These are phyloP conservation scores for Cataglyphis albicans DNA, from an alignment of 2,888 invertebrate species.

Conservation along the genomic window DNA sequence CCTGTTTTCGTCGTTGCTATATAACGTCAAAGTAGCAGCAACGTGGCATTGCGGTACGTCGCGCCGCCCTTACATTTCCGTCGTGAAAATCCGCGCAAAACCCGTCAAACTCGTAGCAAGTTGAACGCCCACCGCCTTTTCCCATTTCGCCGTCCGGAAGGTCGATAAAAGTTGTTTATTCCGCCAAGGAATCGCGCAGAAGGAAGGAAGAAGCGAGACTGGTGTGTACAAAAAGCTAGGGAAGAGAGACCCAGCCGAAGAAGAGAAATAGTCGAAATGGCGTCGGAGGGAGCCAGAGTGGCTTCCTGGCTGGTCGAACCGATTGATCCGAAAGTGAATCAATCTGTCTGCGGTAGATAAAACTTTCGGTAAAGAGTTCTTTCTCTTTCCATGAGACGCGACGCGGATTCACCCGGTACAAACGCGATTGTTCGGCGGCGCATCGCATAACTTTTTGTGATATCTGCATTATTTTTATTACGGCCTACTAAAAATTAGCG, in stretches of 20 bases:
- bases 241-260: conserved; percentile 41
- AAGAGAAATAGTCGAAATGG: conserved; percentile 63
- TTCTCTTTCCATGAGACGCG: conserved; percentile 30
- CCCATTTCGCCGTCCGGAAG: conserved; percentile 78
- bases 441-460: conserved; percentile 44
- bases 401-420: conserved; percentile 43
- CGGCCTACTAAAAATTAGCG: conserved; percentile 7
- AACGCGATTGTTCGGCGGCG: conserved; percentile 51
- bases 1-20: conserved; percentile 69
- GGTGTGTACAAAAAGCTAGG: conserved; percentile 29
- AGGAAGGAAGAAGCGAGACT: conserved; percentile 58
- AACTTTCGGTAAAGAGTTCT: conserved; percentile 79
- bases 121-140: conserved; percentile 75
- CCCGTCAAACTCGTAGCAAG: conserved; percentile 75
- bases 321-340: conserved; percentile 79
- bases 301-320: conserved; percentile 69
- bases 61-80: conserved; percentile 69
- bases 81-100: conserved; percentile 73
- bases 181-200: conserved; percentile 71
- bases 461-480: conserved; percentile 29
- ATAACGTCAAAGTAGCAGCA: conserved; percentile 65
- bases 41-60: conserved; percentile 50
- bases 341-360: conserved; percentile 81
- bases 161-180: conserved; percentile 83
- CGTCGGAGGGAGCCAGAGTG: conserved; percentile 57